Base-by-base conservation (phyloP, 2,888 invertebrate genomes). In the Dione juno region DNA sequence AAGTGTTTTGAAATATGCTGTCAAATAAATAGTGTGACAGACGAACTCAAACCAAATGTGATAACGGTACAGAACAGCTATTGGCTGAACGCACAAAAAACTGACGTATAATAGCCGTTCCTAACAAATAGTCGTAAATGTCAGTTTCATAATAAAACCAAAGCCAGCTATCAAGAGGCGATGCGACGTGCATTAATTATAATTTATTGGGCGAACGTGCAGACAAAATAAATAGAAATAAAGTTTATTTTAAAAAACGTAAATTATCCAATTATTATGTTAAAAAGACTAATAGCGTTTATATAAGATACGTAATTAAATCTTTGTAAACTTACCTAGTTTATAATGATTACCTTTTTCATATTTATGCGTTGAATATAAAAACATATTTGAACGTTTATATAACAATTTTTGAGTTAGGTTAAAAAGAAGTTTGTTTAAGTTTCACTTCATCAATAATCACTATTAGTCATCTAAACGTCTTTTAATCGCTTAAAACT, bases 11-110 rank as follows among this genome's bases (percentile, higher is more conserved):
- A 66, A 52, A 63, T 45, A 71, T 79, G 78, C 78, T 81, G 82
- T 84, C 85, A 85, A 86, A 85, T 84, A 82, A 80, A 79, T 61
- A 70, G 75, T 78, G 81, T 82, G 84, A 84, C 83, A 82, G 79
- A 82, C 78, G 78, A 75, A 79, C 66, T 58, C 40, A 66, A 66
- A 66, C 48, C 57, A 68, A 52, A 65, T 48, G 64, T 43, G 43
- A 71, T 65, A 69, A 69, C 66, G 41, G 66, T 66, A 43, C n/a
- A 41, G 14, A 45, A 13, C 41, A 16, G 57, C 13, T 3, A 28
- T 50, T 41, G 28, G n/a, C 35, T 40, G 48, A 50, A 41, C 21
- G 58, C 50, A 50, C 37, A 64, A 64, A 64, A 64, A 64, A 64
- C 35, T 64, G 35, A 50, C 37, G 19, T 48, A 48, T 40, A 64